Conservation (phyloP, 2,113 vertebrate genomes). For the Perca schrenkii region DNA sequence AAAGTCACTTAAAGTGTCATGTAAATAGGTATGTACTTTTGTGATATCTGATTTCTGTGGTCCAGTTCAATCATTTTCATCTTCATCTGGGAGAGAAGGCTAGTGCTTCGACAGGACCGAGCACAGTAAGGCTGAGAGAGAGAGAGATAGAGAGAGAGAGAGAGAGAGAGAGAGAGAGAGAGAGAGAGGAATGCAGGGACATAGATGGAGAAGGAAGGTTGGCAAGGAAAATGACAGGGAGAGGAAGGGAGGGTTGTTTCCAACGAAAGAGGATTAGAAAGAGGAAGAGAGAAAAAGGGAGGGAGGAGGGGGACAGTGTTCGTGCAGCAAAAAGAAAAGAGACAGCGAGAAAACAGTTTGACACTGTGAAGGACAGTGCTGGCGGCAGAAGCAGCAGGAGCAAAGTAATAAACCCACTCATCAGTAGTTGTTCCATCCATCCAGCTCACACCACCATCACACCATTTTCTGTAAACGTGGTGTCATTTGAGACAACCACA, state of each 20-base stretch:
- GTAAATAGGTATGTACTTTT: conserved; percentile 73
- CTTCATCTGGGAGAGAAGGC: conserved; percentile 58
- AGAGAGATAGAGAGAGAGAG: not conserved
- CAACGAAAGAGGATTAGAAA: conserved; percentile 6
- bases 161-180: not conserved
- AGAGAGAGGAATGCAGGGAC: not conserved
- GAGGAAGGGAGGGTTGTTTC: not conserved
- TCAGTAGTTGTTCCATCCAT: conserved; percentile 26
- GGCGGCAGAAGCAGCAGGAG: conserved; percentile 65
- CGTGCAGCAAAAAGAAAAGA: conserved; percentile 63
- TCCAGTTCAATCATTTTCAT: conserved; percentile 49
- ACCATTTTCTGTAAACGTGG: conserved; percentile 60
- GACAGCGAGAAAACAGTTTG: not conserved
- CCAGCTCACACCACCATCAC: conserved; percentile 2
- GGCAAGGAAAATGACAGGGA: conserved; percentile 1
- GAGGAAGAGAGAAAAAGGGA: conserved; percentile 10
- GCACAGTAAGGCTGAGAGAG: conserved; percentile 11
- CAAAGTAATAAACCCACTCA: conserved; percentile 55
- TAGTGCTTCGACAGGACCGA: conserved; percentile 58
- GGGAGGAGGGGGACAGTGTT: conserved; percentile 6
- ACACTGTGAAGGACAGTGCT: conserved; percentile 46
- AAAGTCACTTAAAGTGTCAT: conserved; percentile 79
- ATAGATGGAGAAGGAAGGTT: not conserved
- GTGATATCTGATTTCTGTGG: conserved; percentile 55
- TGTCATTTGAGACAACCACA: conserved; percentile 65